Base-by-base conservation (phyloP, 2,797 vertebrate species). In the Ctenopoma kingsleyae region DNA sequence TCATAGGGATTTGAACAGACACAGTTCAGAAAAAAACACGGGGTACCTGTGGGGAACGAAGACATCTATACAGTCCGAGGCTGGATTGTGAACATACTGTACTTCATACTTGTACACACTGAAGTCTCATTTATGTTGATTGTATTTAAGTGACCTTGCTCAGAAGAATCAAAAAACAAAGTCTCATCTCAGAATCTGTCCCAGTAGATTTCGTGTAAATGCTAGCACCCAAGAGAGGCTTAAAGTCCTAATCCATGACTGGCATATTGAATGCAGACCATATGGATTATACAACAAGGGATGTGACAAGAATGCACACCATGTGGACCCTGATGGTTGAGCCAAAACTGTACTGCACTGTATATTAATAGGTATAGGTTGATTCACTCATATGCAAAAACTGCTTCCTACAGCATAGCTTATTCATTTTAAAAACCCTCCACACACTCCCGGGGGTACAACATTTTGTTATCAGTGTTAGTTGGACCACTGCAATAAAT, bases 321-420 rank as follows among this genome's bases (percentile, higher is more conserved):
- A 54, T 52, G 66, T 66, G 58, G 57, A 51, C 40, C 7, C 59
- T 10, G 27, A 63, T 22, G 22, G 54, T 40, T 19, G 30, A 74
- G 72, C 69, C 72, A 67, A 58, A 73, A 49, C 58, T 38, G 58
- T 64, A 51, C 36, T 51, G 62, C 71, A 59, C 47, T 55, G 51
- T 56, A 40, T 22, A 59, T 60, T 44, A 58, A 51, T 46, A 69
- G 22, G 19, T 30, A 65, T 22, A 22, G 19, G 64, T 46, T 57
- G 12, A n/a, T 51, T 71, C 16, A 15, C 9, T 53, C 25, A 56
- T 44, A 57, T 52, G 25, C 48, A 53, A 41, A 27, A 56, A 49
- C 3, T 9, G 17, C 56, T 46, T 47, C 8, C 25, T 44, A 63
- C 50, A 56, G n/a, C 36, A 32, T 20, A 30, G 32, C 27, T 25